phyloP scores from a whole-genome alignment of 2,113 vertebrate species.

The Agelaius phoeniceus region DNA sequence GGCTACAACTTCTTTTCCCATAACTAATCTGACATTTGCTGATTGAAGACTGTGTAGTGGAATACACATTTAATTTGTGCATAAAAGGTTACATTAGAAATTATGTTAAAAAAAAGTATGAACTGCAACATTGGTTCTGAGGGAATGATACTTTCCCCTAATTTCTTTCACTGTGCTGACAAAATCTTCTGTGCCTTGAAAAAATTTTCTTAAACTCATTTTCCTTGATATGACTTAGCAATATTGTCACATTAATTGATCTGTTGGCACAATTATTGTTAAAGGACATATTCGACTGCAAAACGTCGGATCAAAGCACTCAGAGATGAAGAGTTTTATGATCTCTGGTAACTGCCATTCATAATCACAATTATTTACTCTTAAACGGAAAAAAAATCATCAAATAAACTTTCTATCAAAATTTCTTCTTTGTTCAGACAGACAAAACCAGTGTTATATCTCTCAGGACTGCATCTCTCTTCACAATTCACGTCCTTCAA shows the following conservation, averaged over 20 bases:
- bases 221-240: background rate
- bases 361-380: constrained; percentile 55
- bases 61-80: background rate
- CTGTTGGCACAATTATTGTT: background rate
- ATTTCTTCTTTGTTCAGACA: constrained; percentile 14
- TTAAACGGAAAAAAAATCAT: constrained; percentile 22
- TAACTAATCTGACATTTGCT: constrained; percentile 2
- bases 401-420: constrained; percentile 37
- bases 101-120: background rate
- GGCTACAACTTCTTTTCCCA: background rate
- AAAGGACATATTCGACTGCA: background rate
- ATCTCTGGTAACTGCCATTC: background rate
- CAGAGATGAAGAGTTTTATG: constrained; percentile 8
- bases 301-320: background rate
- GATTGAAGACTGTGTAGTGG: background rate
- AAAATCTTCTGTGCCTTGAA: background rate
- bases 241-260: background rate
- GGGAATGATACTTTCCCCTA: background rate
- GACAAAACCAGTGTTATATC: background rate
- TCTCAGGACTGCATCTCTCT: constrained; percentile 4
- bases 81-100: background rate
- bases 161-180: background rate
- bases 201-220: background rate
- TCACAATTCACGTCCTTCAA: constrained; percentile 2
- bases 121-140: background rate